These are phyloP conservation scores for Linyphia triangularis DNA, from an alignment of 2,888 invertebrate genomes.

Conservation along the genomic window DNA sequence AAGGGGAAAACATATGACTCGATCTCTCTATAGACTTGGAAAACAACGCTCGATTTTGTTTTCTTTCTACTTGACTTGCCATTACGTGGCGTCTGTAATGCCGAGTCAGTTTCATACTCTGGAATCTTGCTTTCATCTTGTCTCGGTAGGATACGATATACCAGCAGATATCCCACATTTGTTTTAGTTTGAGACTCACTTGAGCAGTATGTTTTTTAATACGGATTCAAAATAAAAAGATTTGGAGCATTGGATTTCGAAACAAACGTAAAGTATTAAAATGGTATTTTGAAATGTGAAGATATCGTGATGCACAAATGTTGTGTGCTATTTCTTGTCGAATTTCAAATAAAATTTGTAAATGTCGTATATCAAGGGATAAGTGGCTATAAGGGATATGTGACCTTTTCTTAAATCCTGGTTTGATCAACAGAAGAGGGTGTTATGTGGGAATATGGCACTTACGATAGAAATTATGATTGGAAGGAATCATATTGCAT, in stretches of 20 bases:
- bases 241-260: not conserved
- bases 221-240: not conserved
- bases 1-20: conserved; percentile 10
- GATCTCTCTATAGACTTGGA: not conserved
- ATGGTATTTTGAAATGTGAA: too few species aligned
- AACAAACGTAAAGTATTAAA: not conserved
- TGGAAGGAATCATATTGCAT: too few species aligned
- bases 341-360: too few species aligned
- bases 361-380: too few species aligned
- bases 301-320: too few species aligned
- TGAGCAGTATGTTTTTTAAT: not conserved
- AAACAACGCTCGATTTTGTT: conserved; percentile 50
- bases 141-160: not conserved
- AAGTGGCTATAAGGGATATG: too few species aligned
- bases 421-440: too few species aligned
- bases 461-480: too few species aligned
- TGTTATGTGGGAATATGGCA: too few species aligned
- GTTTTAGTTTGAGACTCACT: conserved; percentile 7
- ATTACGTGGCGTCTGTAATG: conserved; percentile 41
- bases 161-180: not conserved
- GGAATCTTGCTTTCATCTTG: conserved; percentile 23
- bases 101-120: conserved; percentile 36
- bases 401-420: too few species aligned
- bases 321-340: too few species aligned
- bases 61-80: conserved; percentile 46